phyloP scores from a whole-genome alignment of 2,113 vertebrate genomes.

The Thymallus thymallus region DNA sequence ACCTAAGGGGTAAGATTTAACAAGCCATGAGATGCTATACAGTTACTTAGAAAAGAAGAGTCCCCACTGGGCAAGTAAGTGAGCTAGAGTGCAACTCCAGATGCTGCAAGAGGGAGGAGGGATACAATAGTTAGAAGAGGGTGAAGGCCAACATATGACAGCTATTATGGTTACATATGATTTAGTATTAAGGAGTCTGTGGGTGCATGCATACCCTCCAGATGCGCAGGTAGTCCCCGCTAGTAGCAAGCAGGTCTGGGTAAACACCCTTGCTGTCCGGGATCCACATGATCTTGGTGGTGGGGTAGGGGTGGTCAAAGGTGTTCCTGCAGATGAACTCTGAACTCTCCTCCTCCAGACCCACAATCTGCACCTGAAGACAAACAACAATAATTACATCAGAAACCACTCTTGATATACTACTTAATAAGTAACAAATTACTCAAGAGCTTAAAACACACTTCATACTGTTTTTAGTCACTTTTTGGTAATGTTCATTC shows the following conservation, averaged over 20 bases:
- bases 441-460: too few species aligned
- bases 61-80: too few species aligned
- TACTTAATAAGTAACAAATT: too few species aligned
- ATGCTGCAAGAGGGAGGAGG: too few species aligned
- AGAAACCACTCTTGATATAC: too few species aligned
- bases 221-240: slow-evolving; percentile 94
- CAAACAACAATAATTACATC: background rate
- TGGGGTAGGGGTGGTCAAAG: slow-evolving; percentile 96
- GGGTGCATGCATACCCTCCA: slow-evolving; percentile 83
- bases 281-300: slow-evolving; percentile 99
- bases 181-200: background rate
- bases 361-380: slow-evolving; percentile 93
- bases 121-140: too few species aligned
- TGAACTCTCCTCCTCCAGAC: slow-evolving; percentile 96
- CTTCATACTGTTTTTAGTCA: too few species aligned
- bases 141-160: too few species aligned
- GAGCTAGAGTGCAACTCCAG: too few species aligned
- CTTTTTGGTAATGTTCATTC: too few species aligned
- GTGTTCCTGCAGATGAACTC: slow-evolving; percentile 97
- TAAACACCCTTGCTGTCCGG: slow-evolving; percentile 98
- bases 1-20: slow-evolving; percentile 72
- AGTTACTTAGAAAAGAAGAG: background rate
- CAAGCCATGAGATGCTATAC: background rate
- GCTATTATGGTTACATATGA: too few species aligned
- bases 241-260: slow-evolving; percentile 94